A percentile compares a stretch with the other conserved stretches of the same genome.
phyloP scores from a whole-genome alignment of 2,888 invertebrate genomes.

The Epicampocera succincta region DNA sequence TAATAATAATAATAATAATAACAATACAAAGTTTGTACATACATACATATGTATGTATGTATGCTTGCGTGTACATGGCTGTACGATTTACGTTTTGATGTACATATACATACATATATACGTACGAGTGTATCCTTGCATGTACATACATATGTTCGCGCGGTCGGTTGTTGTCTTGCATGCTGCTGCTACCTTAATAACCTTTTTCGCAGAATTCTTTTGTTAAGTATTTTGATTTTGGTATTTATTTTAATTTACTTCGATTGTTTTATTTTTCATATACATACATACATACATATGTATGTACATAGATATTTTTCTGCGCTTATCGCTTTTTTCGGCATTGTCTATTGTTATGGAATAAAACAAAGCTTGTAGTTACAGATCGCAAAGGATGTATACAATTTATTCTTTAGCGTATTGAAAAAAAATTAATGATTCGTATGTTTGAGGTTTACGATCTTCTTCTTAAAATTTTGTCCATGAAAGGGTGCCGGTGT shows the following conservation, averaged over 20 bases:
- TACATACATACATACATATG: too few species aligned
- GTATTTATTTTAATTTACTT: slow-evolving; percentile 53
- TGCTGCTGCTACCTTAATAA: slow-evolving; percentile 57
- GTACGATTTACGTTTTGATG: slow-evolving; percentile 20
- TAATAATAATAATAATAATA: slow-evolving; percentile 25
- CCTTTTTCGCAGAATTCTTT: slow-evolving; percentile 61
- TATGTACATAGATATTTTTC: too few species aligned
- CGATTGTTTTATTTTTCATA: slow-evolving; percentile 58
- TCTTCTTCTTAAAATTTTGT: neutral
- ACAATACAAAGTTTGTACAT: neutral
- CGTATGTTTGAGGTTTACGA: neutral
- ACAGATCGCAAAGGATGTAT: slow-evolving; percentile 49
- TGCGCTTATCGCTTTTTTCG: slow-evolving; percentile 55
- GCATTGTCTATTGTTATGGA: slow-evolving; percentile 58
- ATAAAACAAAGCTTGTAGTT: slow-evolving; percentile 49
- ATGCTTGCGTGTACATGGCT: slow-evolving; percentile 2
- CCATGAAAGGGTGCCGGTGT: slow-evolving; percentile 30
- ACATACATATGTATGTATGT: too few species aligned
- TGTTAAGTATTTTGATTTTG: slow-evolving; percentile 50
- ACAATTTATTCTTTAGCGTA: slow-evolving; percentile 36
- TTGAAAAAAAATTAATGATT: slow-evolving; percentile 21
- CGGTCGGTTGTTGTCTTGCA: slow-evolving; percentile 8
- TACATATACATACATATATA: too few species aligned
- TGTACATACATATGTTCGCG: too few species aligned
- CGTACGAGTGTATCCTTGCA: too few species aligned